phyloP scores from a whole-genome alignment of 2,797 vertebrate genomes.

The Sebastes paucispinis region DNA sequence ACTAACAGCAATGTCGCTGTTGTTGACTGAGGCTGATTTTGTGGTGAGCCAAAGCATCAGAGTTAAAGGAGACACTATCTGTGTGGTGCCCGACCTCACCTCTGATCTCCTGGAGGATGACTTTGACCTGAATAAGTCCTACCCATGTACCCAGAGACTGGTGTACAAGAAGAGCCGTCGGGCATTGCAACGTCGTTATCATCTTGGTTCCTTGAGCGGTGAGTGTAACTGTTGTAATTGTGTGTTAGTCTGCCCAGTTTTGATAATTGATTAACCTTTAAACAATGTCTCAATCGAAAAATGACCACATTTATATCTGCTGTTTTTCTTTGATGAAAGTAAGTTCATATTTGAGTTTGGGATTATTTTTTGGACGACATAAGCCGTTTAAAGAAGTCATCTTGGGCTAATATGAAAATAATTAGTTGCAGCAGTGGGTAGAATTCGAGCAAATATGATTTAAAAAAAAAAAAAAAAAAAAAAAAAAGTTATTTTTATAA shows the following conservation, averaged over 20 bases:
- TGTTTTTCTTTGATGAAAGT: neutral
- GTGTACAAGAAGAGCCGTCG: conserved; percentile 64
- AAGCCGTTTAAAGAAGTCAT: neutral
- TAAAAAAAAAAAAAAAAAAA: no score
- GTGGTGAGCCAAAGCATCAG: conserved; percentile 1
- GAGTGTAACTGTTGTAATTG: conserved; percentile 2
- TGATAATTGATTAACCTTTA: neutral
- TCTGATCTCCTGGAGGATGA: conserved; percentile 43
- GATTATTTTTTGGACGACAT: rapidly evolving
- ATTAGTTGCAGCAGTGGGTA: neutral
- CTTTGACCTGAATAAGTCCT: conserved; percentile 78
- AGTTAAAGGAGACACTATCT: conserved; percentile 64
- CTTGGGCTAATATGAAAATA: neutral
- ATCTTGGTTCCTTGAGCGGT: conserved; percentile 77
- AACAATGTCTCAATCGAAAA: neutral
- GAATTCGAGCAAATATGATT: no score
- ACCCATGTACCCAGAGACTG: conserved; percentile 69
- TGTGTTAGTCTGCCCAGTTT: no score
- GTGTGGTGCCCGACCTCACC: conserved; percentile 47
- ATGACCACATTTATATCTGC: neutral
- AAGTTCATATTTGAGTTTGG: neutral
- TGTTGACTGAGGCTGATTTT: conserved; percentile 38
- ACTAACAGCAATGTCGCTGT: conserved; percentile 65
- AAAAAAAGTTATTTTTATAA: no score
- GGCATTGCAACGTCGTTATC: conserved; percentile 74